These are phyloP conservation scores for human DNA, from an alignment of 2,113 vertebrate genomes.

Conservation along the genomic window GRCh38 chr2:29990501-29991000, in stretches of 20 bases:
- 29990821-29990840: not conserved
- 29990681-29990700: not conserved
- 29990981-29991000: not conserved
- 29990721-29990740: not conserved
- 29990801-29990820: not conserved
- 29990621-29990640: not conserved
- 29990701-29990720: not conserved
- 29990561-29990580: not conserved
- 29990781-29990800: not conserved
- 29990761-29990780: not conserved
- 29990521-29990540: not conserved
- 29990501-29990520: not conserved
- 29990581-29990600: not conserved
- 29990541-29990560: rapidly evolving
- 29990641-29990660: not conserved
- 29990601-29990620: not conserved
- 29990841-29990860: not conserved
- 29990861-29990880: not conserved
- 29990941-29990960: not conserved
- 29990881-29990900: not conserved
- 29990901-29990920: not conserved
- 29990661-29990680: not conserved
- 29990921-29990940: not conserved
- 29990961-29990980: not conserved
- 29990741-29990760: too few species aligned